phyloP scores from a whole-genome alignment of 1,140 invertebrate species.

The Papilio xuthus region DNA sequence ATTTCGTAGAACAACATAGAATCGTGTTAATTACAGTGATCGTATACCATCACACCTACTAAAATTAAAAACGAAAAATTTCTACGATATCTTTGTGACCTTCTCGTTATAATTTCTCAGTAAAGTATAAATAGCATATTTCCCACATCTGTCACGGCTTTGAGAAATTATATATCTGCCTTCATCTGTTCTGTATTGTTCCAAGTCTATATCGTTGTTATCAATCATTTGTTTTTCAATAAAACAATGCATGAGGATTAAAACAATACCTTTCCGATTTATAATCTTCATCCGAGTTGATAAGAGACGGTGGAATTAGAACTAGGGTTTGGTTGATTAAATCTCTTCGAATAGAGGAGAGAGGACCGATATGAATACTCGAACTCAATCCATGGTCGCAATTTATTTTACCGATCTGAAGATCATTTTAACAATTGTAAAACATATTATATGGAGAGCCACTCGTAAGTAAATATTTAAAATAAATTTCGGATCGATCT shows the following conservation, averaged over 20 bases:
- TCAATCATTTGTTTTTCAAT: conserved; percentile 2
- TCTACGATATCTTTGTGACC: background rate
- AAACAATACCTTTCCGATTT: background rate
- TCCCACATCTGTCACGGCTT: conserved; percentile 10
- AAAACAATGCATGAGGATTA: background rate
- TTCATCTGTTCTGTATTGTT: conserved; percentile 1
- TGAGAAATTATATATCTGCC: background rate
- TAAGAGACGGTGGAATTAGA: background rate
- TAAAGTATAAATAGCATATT: conserved; percentile 4
- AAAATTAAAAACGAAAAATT: background rate
- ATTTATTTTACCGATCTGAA: no score
- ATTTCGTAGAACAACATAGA: background rate
- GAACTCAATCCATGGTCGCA: no score
- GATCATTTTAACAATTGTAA: no score
- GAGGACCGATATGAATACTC: background rate
- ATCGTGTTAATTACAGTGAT: background rate
- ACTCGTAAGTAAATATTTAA: no score
- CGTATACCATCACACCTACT: background rate
- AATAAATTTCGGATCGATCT: no score
- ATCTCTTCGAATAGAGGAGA: background rate
- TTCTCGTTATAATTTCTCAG: conserved; percentile 11
- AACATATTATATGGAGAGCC: no score
- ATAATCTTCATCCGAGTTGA: background rate
- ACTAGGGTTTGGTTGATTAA: background rate
- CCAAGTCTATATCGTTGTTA: background rate